A percentile compares a stretch with the other conserved stretches of the same genome.
These are phyloP conservation scores for Lycophotia porphyrea DNA, from an alignment of 2,888 invertebrate genomes.

Conservation along the genomic window DNA sequence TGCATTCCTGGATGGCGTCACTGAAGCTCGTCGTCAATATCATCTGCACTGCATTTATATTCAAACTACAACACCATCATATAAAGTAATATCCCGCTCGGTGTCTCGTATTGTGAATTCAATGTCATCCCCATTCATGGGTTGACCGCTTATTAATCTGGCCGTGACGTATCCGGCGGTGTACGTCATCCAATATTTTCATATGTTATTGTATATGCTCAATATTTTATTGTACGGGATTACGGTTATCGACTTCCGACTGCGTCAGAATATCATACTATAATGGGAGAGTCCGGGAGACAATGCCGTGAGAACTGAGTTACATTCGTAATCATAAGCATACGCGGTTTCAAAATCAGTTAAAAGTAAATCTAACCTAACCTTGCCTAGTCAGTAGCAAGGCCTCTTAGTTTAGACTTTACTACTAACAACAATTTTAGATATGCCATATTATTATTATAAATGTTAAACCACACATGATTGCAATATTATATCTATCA, in stretches of 20 bases:
- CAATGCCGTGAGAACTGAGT: slow-evolving; percentile 23
- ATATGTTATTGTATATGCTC: too few species aligned
- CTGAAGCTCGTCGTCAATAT: slow-evolving; percentile 37
- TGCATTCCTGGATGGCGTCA: slow-evolving; percentile 52
- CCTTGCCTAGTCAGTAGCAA: slow-evolving; percentile 39
- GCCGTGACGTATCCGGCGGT: slow-evolving; percentile 54
- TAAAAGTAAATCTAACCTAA: slow-evolving; percentile 36
- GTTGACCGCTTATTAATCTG: slow-evolving; percentile 49
- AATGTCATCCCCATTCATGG: slow-evolving; percentile 66
- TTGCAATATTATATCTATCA: slow-evolving; percentile 32
- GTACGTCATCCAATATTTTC: slow-evolving; percentile 53
- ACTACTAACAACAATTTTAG: slow-evolving; percentile 28
- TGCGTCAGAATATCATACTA: slow-evolving; percentile 25
- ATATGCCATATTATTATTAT: slow-evolving; percentile 29
- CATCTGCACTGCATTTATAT: slow-evolving; percentile 59
- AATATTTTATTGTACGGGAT: slow-evolving; percentile 30
- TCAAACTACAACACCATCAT: slow-evolving; percentile 44
- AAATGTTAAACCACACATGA: slow-evolving; percentile 40
- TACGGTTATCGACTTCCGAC: slow-evolving; percentile 10
- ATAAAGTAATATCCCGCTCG: slow-evolving; percentile 57
- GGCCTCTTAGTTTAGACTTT: slow-evolving; percentile 19
- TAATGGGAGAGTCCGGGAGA: slow-evolving; percentile 2
- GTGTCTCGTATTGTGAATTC: slow-evolving; percentile 48
- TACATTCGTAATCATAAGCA: not conserved
- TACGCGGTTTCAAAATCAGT: not conserved